A percentile compares a stretch with the other conserved stretches of the same genome.
Conservation (phyloP, 2,113 vertebrate genomes). For the Crypturellus undulatus region DNA sequence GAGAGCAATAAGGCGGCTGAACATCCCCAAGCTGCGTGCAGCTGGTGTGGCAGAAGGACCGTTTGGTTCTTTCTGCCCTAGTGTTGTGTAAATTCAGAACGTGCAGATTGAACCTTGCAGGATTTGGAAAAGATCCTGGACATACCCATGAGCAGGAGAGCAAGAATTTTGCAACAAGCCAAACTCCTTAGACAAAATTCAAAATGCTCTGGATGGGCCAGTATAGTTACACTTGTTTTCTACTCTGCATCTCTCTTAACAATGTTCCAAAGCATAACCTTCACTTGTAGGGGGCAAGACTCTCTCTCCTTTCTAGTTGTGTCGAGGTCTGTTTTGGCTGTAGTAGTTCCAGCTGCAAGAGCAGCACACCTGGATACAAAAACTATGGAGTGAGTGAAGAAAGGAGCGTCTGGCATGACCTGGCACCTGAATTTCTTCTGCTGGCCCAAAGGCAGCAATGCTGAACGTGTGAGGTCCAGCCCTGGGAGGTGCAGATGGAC, state of each 20-base stretch:
- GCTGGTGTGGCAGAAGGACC: neutral
- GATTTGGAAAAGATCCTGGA: neutral
- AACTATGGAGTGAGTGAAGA: neutral
- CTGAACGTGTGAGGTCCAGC: neutral
- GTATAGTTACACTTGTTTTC: neutral
- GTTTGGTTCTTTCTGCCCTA: neutral
- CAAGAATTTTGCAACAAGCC: neutral
- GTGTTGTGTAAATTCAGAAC: neutral
- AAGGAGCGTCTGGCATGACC: neutral
- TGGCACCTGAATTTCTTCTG: neutral
- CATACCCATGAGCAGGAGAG: neutral
- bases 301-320: neutral
- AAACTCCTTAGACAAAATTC: neutral
- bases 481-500: neutral
- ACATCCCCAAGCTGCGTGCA: neutral
- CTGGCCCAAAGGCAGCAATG: neutral
- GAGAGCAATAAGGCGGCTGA: neutral
- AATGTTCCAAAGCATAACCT: neutral
- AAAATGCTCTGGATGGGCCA: neutral
- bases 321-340: neutral
- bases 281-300: neutral
- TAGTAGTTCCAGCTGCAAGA: neutral
- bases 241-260: neutral
- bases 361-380: neutral
- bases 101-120: neutral